Evolutionary conservation across 2,797 vertebrate species (phyloP).

Genomic region (Vespertilio murinus): DNA sequence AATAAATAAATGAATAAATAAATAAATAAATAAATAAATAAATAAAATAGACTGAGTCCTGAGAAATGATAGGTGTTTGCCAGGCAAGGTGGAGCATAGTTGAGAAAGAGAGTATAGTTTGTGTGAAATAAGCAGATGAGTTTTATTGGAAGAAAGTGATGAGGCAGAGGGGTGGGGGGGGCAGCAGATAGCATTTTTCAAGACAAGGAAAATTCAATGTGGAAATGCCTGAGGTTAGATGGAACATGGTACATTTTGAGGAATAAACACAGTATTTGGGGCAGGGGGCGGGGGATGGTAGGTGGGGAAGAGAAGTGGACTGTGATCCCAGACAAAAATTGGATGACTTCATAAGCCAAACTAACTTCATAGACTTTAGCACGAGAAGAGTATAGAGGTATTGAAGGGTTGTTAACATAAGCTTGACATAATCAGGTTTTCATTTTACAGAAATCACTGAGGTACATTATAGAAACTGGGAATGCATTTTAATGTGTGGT

Average conservation of each 20-base stretch:
- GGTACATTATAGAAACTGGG: not conserved
- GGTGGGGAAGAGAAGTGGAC: not conserved
- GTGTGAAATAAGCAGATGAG: not conserved
- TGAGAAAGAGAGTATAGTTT: not conserved
- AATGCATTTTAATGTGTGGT: not conserved
- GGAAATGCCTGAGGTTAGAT: not conserved
- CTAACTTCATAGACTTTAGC: not conserved
- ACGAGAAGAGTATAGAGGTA: not conserved
- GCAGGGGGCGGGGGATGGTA: not conserved
- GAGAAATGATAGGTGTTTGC: not conserved
- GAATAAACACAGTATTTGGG: not conserved
- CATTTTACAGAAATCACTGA: not conserved
- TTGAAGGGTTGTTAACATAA: not conserved
- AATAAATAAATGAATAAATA: fast-evolving
- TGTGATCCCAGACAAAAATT: not conserved
- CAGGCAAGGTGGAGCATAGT: not conserved
- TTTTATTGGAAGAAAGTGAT: not conserved
- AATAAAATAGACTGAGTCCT: not conserved
- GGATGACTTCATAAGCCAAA: not conserved
- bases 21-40: no score
- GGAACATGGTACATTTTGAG: not conserved
- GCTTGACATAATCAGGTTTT: not conserved
- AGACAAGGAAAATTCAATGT: not conserved
- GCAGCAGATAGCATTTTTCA: not conserved
- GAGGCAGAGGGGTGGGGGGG: not conserved